Evolutionary conservation across 2,113 vertebrate genomes (phyloP), one percentile per base, ranked within the genome.

Genomic region (Cebidichthys violaceus): DNA sequence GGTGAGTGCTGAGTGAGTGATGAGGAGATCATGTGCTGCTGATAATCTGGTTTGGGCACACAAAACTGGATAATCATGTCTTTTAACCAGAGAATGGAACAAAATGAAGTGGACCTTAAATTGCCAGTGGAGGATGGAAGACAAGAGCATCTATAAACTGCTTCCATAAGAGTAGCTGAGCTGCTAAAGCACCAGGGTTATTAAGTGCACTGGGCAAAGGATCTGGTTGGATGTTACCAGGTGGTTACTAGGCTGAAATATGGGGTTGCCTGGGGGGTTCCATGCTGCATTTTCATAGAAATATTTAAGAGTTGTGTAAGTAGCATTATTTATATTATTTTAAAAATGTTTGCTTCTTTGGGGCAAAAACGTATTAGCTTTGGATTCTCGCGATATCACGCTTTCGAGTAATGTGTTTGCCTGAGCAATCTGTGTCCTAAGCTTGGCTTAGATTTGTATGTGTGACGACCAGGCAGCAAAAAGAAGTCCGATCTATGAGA

Each of bases 1-100:
- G 4, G 41, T 15, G 20, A 41, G 29, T 14, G 35, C 4, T n/a
- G 59, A 67, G 52, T 52, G 69, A 73, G 54, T 61, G 76, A 79
- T 59, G 24, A 69, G 39, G 64, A 45, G 4, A 31, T 57, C 37
- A 50, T 50, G 50, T 45, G 22, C 35, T 43, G 20, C 47, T 68
- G 45, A 75, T 75, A 64, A 64, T 8, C 55, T 15, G 18, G 45
- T 22, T 22, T 27, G n/a, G 27, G 24, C 1, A 39, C 15, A 54
- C 41, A 22, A 50, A 15, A 41, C 17, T 17, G 41, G 13, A 10
- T 22, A 5, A 70, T 59, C 22, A 22, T 57, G 33, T 20, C 27
- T 29, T 33, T 59, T 59, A 13, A 47, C 27, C 8, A 33, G 9
- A 54, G 3, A 41, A 17, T 54, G 20, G 35, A 72, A 31, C 14